These are phyloP conservation scores for Porphyrio hochstetteri DNA, from an alignment of 2,113 vertebrate species.

Conservation along the genomic window DNA sequence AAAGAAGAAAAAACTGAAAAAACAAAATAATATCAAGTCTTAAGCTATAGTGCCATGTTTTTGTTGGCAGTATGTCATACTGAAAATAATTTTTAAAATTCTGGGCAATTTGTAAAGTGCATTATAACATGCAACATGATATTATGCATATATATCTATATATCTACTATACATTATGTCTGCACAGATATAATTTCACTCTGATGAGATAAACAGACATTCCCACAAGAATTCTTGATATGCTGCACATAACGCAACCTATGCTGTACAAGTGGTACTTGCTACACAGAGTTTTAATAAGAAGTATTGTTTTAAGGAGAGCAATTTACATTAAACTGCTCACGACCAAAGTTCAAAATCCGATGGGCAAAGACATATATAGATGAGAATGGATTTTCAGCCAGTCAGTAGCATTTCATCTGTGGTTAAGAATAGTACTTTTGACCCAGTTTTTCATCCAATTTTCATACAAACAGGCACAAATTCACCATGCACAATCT, in stretches of 20 bases:
- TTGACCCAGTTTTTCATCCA: slow-evolving; percentile 9
- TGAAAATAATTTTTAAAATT: slow-evolving; percentile 56
- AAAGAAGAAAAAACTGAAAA: slow-evolving; percentile 61
- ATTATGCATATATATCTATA: neutral
- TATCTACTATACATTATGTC: neutral
- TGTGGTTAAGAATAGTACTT: neutral
- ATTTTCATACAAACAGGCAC: slow-evolving; percentile 19
- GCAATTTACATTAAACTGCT: neutral
- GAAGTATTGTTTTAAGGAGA: neutral
- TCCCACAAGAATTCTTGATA: neutral
- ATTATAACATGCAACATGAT: slow-evolving; percentile 27
- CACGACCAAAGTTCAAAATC: neutral
- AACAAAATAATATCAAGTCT: slow-evolving; percentile 59
- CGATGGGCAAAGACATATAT: neutral
- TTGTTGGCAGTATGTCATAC: slow-evolving; percentile 39
- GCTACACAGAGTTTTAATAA: neutral
- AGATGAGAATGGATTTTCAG: neutral
- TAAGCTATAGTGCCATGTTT: slow-evolving; percentile 51
- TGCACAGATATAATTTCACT: slow-evolving; percentile 7
- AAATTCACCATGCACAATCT: neutral
- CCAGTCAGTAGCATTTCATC: neutral
- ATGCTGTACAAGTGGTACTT: neutral
- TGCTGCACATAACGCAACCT: neutral
- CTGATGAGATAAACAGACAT: slow-evolving; percentile 39
- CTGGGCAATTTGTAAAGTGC: slow-evolving; percentile 43